Percentiles rank a stretch among this genome's conserved stretches.
Evolutionary conservation across 2,797 vertebrate species (phyloP).

Genomic region (Pipistrellus kuhlii): DNA sequence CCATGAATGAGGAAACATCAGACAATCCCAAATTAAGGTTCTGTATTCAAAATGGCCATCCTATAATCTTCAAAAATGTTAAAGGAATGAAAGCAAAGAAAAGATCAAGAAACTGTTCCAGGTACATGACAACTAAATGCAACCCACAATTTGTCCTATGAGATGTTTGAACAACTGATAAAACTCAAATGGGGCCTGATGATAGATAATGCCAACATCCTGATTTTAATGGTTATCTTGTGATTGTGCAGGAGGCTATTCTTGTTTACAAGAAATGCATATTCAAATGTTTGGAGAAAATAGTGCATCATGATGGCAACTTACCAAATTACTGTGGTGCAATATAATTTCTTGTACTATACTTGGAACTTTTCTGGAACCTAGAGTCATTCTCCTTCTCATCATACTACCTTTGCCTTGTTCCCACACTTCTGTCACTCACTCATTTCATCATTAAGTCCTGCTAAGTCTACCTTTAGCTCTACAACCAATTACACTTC

Average conservation of each 20-base stretch:
- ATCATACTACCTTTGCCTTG: not conserved
- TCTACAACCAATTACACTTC: not conserved
- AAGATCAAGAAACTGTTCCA: slow-evolving; percentile 43
- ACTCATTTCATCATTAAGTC: not conserved
- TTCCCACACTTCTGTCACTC: not conserved
- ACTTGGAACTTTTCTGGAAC: not conserved
- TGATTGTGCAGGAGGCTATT: not conserved
- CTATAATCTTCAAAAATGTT: not conserved
- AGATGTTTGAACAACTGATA: not conserved
- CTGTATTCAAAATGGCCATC: not conserved
- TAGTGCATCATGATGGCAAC: not conserved
- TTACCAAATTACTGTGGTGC: not conserved
- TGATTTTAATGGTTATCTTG: not conserved
- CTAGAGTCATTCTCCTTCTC: not conserved
- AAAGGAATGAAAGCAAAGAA: slow-evolving; percentile 20
- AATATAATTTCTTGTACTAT: not conserved
- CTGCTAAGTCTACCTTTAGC: not conserved
- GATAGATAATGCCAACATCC: not conserved
- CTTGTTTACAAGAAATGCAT: not conserved
- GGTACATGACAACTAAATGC: not conserved
- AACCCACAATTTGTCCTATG: not conserved
- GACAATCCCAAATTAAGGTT: not conserved
- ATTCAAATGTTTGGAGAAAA: not conserved
- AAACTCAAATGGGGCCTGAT: not conserved
- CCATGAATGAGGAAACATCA: not conserved